Percentiles rank a stretch among this genome's conserved stretches.
phyloP scores from a whole-genome alignment of 2,113 vertebrate species.

The Egretta garzetta region DNA sequence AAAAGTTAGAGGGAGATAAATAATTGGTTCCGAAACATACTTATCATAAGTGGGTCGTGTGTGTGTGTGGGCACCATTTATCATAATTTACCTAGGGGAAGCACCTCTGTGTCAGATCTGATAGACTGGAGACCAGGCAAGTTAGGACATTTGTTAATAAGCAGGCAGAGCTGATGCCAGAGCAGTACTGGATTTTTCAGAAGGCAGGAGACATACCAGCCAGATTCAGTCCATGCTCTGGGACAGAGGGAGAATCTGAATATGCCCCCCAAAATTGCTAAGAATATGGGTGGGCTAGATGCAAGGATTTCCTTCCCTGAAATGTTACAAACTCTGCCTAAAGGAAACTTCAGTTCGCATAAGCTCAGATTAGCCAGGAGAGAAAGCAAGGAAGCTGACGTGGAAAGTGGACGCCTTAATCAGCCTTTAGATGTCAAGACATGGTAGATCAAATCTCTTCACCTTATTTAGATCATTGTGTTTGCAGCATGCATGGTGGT shows the following conservation, averaged over 20 bases:
- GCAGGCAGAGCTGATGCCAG: neutral
- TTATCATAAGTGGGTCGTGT: neutral
- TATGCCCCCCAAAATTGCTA: neutral
- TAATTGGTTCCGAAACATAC: slow-evolving; percentile 11
- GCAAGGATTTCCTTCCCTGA: neutral
- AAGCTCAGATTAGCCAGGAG: neutral
- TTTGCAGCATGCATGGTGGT: neutral
- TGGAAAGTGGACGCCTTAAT: fast-evolving
- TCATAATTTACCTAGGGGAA: neutral
- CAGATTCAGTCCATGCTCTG: neutral
- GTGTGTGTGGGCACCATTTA: neutral
- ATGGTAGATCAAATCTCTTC: neutral
- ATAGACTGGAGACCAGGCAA: neutral
- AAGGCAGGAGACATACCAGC: neutral
- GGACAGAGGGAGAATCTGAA: neutral
- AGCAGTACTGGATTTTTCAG: neutral
- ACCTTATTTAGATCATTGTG: neutral
- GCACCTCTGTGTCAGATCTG: neutral
- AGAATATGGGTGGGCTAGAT: neutral
- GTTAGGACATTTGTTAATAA: neutral
- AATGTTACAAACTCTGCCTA: neutral
- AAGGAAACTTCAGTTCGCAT: neutral
- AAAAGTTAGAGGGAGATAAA: slow-evolving; percentile 14
- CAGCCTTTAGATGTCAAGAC: neutral
- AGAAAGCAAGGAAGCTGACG: neutral